phyloP scores from a whole-genome alignment of 92 coral and sea anemone genomes.

The Umimayanthus chanpuru region DNA sequence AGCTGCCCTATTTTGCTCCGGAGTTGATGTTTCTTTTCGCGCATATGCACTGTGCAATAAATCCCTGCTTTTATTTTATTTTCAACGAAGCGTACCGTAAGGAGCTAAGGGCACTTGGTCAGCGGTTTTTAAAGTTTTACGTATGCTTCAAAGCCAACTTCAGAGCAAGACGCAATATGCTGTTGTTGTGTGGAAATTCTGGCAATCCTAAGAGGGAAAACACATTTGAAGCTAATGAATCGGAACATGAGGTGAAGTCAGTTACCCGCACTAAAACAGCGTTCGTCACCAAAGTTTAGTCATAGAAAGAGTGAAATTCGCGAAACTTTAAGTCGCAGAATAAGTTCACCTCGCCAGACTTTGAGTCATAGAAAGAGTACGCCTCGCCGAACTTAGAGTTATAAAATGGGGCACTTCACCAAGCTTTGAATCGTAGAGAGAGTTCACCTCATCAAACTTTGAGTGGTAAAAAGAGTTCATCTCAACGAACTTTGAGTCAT shows the following conservation, averaged over 20 bases:
- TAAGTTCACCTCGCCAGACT: no score
- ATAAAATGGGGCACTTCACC: no score
- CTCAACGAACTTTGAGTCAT: no score
- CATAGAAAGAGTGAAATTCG: no score
- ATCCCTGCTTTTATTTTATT: conserved; percentile 8
- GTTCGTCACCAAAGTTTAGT: not conserved
- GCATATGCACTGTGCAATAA: not conserved
- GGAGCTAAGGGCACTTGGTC: not conserved
- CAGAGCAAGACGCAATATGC: not conserved
- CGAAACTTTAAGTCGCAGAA: no score
- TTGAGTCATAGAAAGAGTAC: no score
- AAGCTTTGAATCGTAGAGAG: no score
- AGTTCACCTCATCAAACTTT: no score
- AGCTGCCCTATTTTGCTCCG: no score
- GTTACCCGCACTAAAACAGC: not conserved
- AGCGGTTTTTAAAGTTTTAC: not conserved
- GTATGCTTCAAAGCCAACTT: not conserved
- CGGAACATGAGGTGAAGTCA: not conserved
- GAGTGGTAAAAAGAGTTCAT: no score
- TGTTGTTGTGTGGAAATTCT: not conserved
- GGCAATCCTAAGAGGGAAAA: not conserved
- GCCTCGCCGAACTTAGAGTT: no score
- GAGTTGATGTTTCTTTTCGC: not conserved
- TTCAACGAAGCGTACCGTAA: conserved; percentile 9
- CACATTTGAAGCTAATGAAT: not conserved